Evolutionary conservation across 2,888 invertebrate species (phyloP), one percentile per base, ranked within the genome.

Genomic region (Macrophya alboannulata): DNA sequence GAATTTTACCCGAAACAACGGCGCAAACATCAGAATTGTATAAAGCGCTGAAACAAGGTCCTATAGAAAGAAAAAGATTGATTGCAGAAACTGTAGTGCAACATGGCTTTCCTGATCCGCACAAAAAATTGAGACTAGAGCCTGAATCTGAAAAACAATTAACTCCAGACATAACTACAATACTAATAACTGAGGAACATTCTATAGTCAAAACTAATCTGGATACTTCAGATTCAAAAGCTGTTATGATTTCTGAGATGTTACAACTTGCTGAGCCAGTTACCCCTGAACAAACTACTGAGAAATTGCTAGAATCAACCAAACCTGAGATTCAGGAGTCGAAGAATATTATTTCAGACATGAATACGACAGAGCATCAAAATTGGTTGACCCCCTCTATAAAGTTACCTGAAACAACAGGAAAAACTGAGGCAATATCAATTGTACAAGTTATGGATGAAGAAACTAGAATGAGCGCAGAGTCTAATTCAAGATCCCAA

Each of bases 391-490:
- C 93, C 0, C 93, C 93, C 15, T 87, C 90, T 8, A 91, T 92
- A 0, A 92, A 91, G 82, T 91, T 90, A 86, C 87, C 88, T 48
- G 86, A 87, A n/a, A 91, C 91, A 45, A 71, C 87, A 4, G 62
- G 87, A 6, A 90, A 89, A 79, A 89, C 87, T 40, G 92, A 92
- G 85, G 88, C 89, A 59, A 90, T 93, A n/a, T 92, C 92, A 17
- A 91, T 92, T 1, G 91, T 94, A 1, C 94, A 94, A 87, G 94
- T 94, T 40, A 94, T 95, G 86, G 95, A 95, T 86, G 95, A 95
- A 88, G 95, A 95, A 88, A 95, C 95, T 1, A 91, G 95, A 86
- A 95, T 95, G 95, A 95, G 95, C 88, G 94, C 94, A 2, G 93
- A 93, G 85, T 93, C 92, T 4, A 88, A 90, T 17, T 93, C 93